Evolutionary conservation across 2,113 vertebrate species (phyloP), one percentile per base, ranked within the genome.

Genomic region (Myodes glareolus): DNA sequence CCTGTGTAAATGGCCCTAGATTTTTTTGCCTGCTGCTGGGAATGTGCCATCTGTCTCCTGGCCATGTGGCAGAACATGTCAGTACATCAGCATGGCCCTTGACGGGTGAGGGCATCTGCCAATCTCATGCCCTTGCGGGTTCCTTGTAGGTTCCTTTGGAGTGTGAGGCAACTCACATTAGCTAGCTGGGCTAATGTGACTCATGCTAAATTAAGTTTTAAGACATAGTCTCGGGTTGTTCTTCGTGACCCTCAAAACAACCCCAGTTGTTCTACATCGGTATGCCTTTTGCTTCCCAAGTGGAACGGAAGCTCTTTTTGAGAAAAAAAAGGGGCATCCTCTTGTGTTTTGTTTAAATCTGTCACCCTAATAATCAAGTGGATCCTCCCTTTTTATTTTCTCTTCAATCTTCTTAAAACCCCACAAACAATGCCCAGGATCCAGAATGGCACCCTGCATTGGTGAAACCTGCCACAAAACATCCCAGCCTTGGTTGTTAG

Each of bases 121-220:
- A 72, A 45, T 92, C 39, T 39, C 42, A 55, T 0, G 1, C 17
- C 65, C 82, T 39, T 42, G 21, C 8, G 45, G 70, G 39, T 85
- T 93, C 77, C 17, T n/a, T 42, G 2, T 0, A 2, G 65, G 68
- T 42, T 16, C 92, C 91, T 77, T 52, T 47, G 0, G 11, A 2
- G 1, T 0, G 70, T 67, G 96, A 75, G 68, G 39, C 87, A 84
- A 95, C 85, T 97, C 97, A 94, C 93, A 80, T 65, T 31, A 63
- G 81, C 91, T 96, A 70, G 58, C 73, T 65, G 39, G 88, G 94
- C 63, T 93, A 95, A 90, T 42, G 16, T 63, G 36, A 42, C 95
- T 98, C 95, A 80, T 70, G 25, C 73, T 94, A 91, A 97, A 85
- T 95, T 68, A 95, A 94, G 96, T 63, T 93, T 97, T 72, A 96